Base-by-base conservation (phyloP, 2,113 vertebrate species). In the Eurystomus gularis region DNA sequence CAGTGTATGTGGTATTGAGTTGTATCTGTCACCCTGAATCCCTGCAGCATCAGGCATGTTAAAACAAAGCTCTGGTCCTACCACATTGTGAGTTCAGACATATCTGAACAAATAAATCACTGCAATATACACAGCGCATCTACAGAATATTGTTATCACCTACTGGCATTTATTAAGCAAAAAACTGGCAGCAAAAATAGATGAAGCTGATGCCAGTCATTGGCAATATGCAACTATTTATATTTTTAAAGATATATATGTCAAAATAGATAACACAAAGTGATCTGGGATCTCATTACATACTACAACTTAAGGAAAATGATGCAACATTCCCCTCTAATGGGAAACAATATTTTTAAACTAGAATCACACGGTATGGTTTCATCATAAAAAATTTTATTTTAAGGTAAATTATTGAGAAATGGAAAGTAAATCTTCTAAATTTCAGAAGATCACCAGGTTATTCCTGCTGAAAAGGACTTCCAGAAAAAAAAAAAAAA, bases 111-210 rank as follows among this genome's bases (percentile, higher is more conserved):
- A 90, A 94, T 88, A 93, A 85, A 85, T 79, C 57, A 65, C 28
- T 61, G 20, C 48, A 85, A 81, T 75, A 69, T 39, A 75, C 49
- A 88, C 37, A 76, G 8, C 28, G 2, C 16, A 80, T n/a, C 88
- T 61, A 72, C 26, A 87, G 91, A 89, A 88, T 20, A 61, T 55
- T n/a, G 33, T 61, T 93, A 49, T 82, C 65, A 87, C 42, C 17
- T 89, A 55, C 6, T 48, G 75, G 68, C 61, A 90, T 71, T 71
- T 79, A 91, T 89, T 87, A 95, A 93, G 61, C 35, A 87, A 91
- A 95, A 95, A 65, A 28, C 17, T 64, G 73, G 52, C 48, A 87
- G 78, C 26, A 79, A 93, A 96, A 93, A 72, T 39, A 54, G 26
- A 54, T 9, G 4, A 89, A 70, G 46, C 46, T 91, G 75, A 89